Evolutionary conservation across 2,888 invertebrate genomes (phyloP), one percentile per base, ranked within the genome.

Genomic region (Cremastobaeus sp.): DNA sequence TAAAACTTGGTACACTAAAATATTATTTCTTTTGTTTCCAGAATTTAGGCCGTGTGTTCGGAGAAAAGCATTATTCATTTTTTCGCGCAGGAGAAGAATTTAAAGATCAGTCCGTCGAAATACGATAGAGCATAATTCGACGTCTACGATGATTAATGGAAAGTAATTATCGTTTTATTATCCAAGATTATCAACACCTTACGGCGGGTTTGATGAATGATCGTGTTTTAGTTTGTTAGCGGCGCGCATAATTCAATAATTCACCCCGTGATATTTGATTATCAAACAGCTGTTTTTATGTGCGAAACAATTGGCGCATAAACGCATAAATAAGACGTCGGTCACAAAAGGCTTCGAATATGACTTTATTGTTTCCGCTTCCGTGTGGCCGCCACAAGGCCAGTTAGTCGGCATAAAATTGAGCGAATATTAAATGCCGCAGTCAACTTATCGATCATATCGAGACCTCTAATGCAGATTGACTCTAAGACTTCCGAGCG

Each of bases 401-500:
- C 68, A 64, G 15, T 32, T 35, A 39, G 65, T 59, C 30, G 57
- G 54, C 59, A 68, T 72, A 72, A 74, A 74, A 76, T 76, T 69
- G 60, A 72, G 62, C 59, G 76, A 69, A 76, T 72, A 76, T 72
- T 72, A 76, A 72, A 76, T 76, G 62, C 65, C 59, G 65, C 65
- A 72, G 69, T 65, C 64, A 72, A 65, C 52, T 76, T 76, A 76
- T 76, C 69, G 76, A 76, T 72, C 72, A 65, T 72, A 76, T 76
- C 72, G 65, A 68, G 76, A 66, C 71, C 69, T 69, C 68, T 75
- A 77, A 76, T 75, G 68, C 70, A 75, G 76, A 77, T 74, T 72
- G 76, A 72, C 62, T 74, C 74, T 76, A 77, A 76, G 74, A 72
- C 76, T 77, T 77, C 70, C 66, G 47, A 69, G 62, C 50, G 30